phyloP scores from a whole-genome alignment of 1,140 invertebrate genomes.

The Daktulosphaira vitifoliae region DNA sequence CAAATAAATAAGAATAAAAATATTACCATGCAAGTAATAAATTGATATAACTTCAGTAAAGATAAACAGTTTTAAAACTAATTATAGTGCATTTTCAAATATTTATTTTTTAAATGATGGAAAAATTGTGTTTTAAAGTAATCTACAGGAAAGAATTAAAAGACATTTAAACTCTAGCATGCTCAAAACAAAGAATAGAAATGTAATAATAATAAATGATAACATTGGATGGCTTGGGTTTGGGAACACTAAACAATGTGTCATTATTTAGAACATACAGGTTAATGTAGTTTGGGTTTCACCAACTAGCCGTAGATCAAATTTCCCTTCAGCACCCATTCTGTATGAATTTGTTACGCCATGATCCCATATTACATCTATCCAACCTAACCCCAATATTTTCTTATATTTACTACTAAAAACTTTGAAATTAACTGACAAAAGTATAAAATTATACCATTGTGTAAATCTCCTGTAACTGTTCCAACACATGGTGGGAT shows the following conservation, averaged over 20 bases:
- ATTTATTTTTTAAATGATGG: too few relatives aligned
- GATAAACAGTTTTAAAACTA: too few relatives aligned
- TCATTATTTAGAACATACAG: slow-evolving; percentile 41
- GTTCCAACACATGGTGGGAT: slow-evolving; percentile 66
- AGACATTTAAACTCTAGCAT: too few relatives aligned
- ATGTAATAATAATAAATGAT: too few relatives aligned
- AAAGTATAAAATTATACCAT: slow-evolving; percentile 51
- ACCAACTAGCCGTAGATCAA: slow-evolving; percentile 66
- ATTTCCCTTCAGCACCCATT: slow-evolving; percentile 97
- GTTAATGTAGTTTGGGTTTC: slow-evolving; percentile 50
- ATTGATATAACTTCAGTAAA: too few relatives aligned
- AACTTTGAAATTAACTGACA: not conserved
- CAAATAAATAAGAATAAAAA: not conserved
- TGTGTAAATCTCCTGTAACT: slow-evolving; percentile 86
- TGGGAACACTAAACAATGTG: too few relatives aligned
- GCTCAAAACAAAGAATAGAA: too few relatives aligned
- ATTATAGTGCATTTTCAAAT: too few relatives aligned
- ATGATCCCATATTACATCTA: slow-evolving; percentile 93
- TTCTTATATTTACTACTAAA: slow-evolving; percentile 27
- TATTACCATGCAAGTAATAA: too few relatives aligned
- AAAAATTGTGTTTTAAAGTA: too few relatives aligned
- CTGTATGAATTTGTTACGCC: slow-evolving; percentile 93
- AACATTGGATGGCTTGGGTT: too few relatives aligned
- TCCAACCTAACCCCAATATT: slow-evolving; percentile 58
- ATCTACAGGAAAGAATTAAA: too few relatives aligned